Base-by-base conservation (phyloP, 2,113 vertebrate genomes). In the Erythrolamprus reginae region DNA sequence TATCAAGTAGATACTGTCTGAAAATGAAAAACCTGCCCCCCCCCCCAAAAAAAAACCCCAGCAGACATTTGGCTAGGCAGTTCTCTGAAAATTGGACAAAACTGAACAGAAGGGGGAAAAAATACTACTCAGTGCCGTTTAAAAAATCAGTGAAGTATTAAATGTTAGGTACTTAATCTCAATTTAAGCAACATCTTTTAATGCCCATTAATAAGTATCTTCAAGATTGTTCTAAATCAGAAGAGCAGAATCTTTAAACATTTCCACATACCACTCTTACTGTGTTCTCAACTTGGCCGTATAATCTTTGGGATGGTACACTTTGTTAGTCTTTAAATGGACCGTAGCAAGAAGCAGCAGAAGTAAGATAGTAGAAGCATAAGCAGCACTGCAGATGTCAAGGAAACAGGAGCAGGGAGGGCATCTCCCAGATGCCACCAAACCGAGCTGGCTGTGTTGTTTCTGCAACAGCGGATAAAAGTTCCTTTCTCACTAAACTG, bases 171-270 rank as follows among this genome's bases (percentile, higher is more conserved):
- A 89, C 5, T 84, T 94, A 89, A 89, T 92, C 15, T 82, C 45
- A 24, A 51, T 86, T 65, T 65, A 70, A 96, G 93, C 86, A n/a
- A 85, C 28, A 56, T 82, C 55, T 51, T 88, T 42, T 95, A 93
- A 90, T 86, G 91, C 93, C 33, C 0, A 87, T 82, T 51, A 92
- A 91, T n/a, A 58, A n/a, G 9, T 42, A 70, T 87, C 61, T 93
- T 95, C 85, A 91, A 15, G 87, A 82, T 91, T 89, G 92, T 86
- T 86, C 93, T 89, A 93, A 84, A 87, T n/a, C 10, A 87, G 82
- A 93, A 52, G 88, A 93, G 87, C 53, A 88, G 33, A 5, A 6
- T 6, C n/a, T 91, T 28, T 52, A 70, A 90, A 53, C 51, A 92
- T n/a, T n/a, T 94, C 87, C 42, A 91, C 50, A 90, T 89, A 33